phyloP scores from a whole-genome alignment of 2,113 vertebrate species.

The Apodemus sylvaticus region DNA sequence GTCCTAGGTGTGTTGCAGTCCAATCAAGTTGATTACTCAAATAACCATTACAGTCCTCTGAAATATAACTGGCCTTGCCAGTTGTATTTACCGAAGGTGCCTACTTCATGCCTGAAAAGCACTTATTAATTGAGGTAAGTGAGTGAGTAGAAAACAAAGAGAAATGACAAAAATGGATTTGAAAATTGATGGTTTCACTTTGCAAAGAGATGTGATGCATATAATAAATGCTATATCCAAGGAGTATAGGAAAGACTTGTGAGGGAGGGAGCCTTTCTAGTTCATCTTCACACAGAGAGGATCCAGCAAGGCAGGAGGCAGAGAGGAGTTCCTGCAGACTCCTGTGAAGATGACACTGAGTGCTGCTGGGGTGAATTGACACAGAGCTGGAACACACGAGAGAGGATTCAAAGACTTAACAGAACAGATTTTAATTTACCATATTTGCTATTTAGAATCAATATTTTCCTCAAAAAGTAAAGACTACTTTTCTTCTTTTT shows the following conservation, averaged over 20 bases:
- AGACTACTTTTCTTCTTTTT: constrained; percentile 22
- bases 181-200: background rate
- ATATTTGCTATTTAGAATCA: constrained; percentile 12
- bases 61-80: background rate
- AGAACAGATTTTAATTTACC: background rate
- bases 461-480: background rate
- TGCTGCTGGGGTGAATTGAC: background rate
- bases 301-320: background rate
- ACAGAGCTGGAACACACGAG: no score
- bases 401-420: background rate
- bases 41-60: background rate
- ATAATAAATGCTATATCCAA: background rate
- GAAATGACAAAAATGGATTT: background rate
- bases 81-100: background rate
- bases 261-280: background rate
- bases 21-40: background rate
- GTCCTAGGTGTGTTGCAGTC: background rate
- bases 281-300: background rate
- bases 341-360: background rate
- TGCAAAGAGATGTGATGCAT: background rate
- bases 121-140: background rate
- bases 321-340: background rate
- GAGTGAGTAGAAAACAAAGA: background rate
- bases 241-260: background rate
- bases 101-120: background rate